A percentile compares a stretch with the other conserved stretches of the same genome.
phyloP scores from a whole-genome alignment of 1,140 invertebrate species.

The Atta texana region DNA sequence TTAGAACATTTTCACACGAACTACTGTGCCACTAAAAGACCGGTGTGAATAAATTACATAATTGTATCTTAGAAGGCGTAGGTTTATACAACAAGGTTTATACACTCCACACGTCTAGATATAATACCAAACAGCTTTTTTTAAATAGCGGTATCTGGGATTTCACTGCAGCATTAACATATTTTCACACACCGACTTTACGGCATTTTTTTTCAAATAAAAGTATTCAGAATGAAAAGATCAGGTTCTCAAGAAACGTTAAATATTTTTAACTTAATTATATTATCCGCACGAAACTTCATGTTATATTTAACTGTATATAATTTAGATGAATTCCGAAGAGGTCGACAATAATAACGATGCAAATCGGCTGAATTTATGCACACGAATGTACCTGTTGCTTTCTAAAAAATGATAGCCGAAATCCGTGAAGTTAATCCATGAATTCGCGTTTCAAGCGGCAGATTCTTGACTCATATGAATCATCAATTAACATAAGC shows the following conservation, averaged over 20 bases:
- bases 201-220: background rate
- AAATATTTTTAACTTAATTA: background rate
- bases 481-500: constrained; percentile 43
- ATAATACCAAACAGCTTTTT: constrained; percentile 12
- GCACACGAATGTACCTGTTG: background rate
- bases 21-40: constrained; percentile 18
- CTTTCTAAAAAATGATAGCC: background rate
- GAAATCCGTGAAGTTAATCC: background rate
- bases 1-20: constrained; percentile 61
- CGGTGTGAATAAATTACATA: constrained; percentile 17
- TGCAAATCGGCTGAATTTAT: background rate
- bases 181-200: background rate
- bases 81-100: background rate
- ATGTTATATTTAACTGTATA: background rate
- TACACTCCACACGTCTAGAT: background rate
- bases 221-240: constrained; percentile 7
- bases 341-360: constrained; percentile 11
- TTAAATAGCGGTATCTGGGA: background rate
- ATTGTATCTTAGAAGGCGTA: background rate
- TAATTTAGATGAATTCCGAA: background rate
- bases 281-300: background rate
- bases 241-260: background rate
- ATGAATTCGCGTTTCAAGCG: constrained; percentile 52
- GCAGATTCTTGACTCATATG: constrained; percentile 37
- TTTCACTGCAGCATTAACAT: constrained; percentile 25